Conservation (phyloP, 2,113 vertebrate species). For the Theristicus caerulescens region DNA sequence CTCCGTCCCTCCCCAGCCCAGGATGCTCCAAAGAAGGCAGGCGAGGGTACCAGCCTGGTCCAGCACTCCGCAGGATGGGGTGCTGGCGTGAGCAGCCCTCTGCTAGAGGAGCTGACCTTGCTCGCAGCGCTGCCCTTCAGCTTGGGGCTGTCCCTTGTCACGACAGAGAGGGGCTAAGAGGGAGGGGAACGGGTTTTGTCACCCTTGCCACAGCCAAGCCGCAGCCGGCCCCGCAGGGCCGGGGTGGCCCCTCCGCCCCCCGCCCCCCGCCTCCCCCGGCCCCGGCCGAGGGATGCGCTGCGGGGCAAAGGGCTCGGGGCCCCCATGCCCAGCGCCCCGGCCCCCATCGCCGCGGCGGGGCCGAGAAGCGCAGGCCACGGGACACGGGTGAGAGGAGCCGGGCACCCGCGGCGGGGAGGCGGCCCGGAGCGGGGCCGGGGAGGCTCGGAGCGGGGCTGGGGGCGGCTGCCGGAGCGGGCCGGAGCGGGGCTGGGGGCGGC, state of each 20-base stretch:
- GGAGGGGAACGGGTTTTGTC: background rate
- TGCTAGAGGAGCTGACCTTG: background rate
- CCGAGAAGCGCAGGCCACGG: too few relatives aligned
- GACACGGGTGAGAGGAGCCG: background rate
- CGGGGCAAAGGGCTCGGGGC: background rate
- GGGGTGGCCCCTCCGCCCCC: background rate
- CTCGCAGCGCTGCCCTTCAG: background rate
- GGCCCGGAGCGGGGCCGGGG: background rate
- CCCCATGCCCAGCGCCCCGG: background rate
- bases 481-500: background rate
- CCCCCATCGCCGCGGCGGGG: background rate
- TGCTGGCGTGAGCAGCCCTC: background rate
- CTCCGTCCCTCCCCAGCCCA: background rate
- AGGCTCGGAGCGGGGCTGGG: too few relatives aligned
- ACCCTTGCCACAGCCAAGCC: background rate
- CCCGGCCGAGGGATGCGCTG: background rate
- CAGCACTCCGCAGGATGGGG: background rate
- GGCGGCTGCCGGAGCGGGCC: too few relatives aligned
- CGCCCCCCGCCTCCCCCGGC: background rate
- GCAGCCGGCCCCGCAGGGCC: background rate
- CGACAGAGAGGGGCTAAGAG: too few relatives aligned
- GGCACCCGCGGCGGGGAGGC: background rate
- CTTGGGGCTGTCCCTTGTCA: background rate
- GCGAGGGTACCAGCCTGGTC: accelerated
- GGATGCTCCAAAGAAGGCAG: background rate